Conservation (phyloP, 2,113 vertebrate species). For the Syngnathoides biaculeatus region DNA sequence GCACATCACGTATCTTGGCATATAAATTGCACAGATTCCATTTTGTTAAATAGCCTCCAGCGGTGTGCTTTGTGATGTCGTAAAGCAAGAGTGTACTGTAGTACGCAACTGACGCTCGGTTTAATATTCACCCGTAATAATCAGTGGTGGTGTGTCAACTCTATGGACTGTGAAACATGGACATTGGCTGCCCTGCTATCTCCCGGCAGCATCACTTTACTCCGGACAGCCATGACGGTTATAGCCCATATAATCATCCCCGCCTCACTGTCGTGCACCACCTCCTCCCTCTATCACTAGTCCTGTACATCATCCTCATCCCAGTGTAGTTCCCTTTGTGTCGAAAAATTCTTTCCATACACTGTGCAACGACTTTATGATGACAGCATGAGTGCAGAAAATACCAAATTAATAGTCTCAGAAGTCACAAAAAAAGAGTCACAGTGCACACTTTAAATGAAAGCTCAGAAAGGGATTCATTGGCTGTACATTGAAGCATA, state of each 20-base stretch:
- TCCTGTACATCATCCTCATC: neutral
- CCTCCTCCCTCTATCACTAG: constrained; percentile 18
- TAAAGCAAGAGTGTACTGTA: constrained; percentile 23
- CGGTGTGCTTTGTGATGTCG: constrained; percentile 11
- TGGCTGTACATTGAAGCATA: constrained; percentile 42
- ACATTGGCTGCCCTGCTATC: constrained; percentile 1
- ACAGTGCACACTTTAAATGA: constrained; percentile 34
- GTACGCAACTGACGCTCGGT: constrained; percentile 43
- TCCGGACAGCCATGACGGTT: constrained; percentile 24
- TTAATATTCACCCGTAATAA: constrained; percentile 12
- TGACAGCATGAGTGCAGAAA: constrained; percentile 43
- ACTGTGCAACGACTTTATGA: constrained; percentile 40
- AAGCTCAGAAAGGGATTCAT: constrained; percentile 47
- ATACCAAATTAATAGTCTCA: constrained; percentile 41
- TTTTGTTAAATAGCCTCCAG: constrained; percentile 33
- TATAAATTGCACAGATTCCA: constrained; percentile 25
- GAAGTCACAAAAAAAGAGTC: constrained; percentile 29
- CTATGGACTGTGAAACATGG: constrained; percentile 32
- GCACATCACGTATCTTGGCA: constrained; percentile 3
- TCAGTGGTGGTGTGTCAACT: constrained; percentile 41
- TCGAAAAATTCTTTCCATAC: constrained; percentile 29
- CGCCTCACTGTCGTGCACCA: constrained; percentile 1
- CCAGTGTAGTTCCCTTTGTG: neutral
- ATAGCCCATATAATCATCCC: constrained; percentile 43
- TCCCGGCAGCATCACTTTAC: constrained; percentile 19